These are phyloP conservation scores for Beris morrisii DNA, from an alignment of 2,888 invertebrate species.

Conservation along the genomic window DNA sequence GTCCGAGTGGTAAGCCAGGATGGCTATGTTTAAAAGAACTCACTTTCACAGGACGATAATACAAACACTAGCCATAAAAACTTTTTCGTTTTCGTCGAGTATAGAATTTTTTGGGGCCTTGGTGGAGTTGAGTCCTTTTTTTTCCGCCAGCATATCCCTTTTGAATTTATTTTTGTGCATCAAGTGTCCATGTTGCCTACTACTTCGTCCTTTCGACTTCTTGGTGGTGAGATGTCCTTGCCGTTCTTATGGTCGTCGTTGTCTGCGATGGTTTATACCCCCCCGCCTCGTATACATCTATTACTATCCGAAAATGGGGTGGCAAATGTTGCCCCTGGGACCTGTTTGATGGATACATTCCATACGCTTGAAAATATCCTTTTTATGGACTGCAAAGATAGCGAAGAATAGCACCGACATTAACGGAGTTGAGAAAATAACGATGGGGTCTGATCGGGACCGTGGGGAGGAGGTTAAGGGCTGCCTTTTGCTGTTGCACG, in stretches of 20 bases:
- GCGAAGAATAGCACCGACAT: conserved; percentile 13
- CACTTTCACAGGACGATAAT: too few relatives aligned
- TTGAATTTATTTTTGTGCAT: conserved; percentile 29
- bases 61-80: neutral
- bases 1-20: too few relatives aligned
- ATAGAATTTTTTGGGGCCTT: neutral
- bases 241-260: too few relatives aligned
- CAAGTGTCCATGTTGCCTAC: conserved; percentile 36
- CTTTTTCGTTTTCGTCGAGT: conserved; percentile 2
- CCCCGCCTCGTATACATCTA: conserved; percentile 31
- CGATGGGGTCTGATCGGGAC: neutral
- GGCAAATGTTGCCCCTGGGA: conserved; percentile 55
- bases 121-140: too few relatives aligned
- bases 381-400: conserved; percentile 37
- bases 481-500: neutral
- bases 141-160: conserved; percentile 5
- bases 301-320: conserved; percentile 51
- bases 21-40: too few relatives aligned
- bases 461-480: neutral
- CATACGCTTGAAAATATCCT: conserved; percentile 34
- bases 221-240: conserved; percentile 42
- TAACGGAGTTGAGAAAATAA: conserved; percentile 8
- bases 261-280: conserved; percentile 43
- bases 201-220: conserved; percentile 19
- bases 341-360: conserved; percentile 53